Percentiles rank a stretch among this genome's conserved stretches.
phyloP scores from a whole-genome alignment of 2,797 vertebrate genomes.

The Lepilemur ruficaudatus region DNA sequence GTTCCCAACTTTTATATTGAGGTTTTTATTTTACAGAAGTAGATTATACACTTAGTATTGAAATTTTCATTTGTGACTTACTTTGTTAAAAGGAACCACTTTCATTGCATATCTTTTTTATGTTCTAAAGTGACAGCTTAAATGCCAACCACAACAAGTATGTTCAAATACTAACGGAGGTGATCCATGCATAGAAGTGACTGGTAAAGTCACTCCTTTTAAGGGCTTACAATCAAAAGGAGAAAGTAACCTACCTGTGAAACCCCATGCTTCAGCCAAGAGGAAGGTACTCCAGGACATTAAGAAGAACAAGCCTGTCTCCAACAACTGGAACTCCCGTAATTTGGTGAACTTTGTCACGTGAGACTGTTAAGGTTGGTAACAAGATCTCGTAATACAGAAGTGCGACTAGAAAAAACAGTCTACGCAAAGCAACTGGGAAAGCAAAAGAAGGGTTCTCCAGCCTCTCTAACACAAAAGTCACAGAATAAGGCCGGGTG shows the following conservation, averaged over 20 bases:
- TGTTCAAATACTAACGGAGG: neutral
- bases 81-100: conserved; percentile 43
- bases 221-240: neutral
- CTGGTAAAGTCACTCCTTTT: neutral
- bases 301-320: conserved; percentile 97
- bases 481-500: neutral
- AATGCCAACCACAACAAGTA: neutral
- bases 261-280: conserved; percentile 96
- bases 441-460: neutral
- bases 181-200: neutral
- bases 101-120: neutral
- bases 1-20: neutral
- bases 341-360: conserved; percentile 99
- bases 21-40: neutral
- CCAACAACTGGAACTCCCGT: conserved; percentile 94
- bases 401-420: conserved; percentile 19
- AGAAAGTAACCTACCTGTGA: conserved; percentile 90
- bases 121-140: neutral
- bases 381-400: neutral
- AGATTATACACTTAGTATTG: neutral
- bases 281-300: conserved; percentile 99
- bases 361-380: conserved; percentile 85
- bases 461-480: neutral
- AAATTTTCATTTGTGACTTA: conserved; percentile 21
- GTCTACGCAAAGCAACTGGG: neutral